phyloP scores from a whole-genome alignment of 2,888 invertebrate genomes.

The Polyploca ridens region DNA sequence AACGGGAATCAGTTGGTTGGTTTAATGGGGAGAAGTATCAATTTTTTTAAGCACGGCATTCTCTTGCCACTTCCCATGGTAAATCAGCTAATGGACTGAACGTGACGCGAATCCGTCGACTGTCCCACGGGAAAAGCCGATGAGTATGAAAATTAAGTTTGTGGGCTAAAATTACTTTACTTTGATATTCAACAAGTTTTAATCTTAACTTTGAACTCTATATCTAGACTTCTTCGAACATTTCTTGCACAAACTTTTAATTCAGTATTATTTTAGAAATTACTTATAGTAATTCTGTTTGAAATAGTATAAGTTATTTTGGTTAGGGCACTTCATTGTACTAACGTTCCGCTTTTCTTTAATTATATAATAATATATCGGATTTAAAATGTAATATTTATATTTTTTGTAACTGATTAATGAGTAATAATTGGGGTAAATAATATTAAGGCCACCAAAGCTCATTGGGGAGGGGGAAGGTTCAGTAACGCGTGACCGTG shows the following conservation, averaged over 20 bases:
- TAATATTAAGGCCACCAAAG: no score
- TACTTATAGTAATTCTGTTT: no score
- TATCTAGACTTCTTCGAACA: background rate
- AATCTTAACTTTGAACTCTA: conserved; percentile 31
- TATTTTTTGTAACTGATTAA: no score
- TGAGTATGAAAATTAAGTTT: conserved; percentile 58
- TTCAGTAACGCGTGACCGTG: no score
- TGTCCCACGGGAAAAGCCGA: conserved; percentile 39
- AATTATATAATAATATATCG: no score
- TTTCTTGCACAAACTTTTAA: background rate
- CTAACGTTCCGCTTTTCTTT: no score
- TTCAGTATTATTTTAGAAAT: no score
- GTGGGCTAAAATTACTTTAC: conserved; percentile 47
- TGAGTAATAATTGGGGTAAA: no score
- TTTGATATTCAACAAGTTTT: conserved; percentile 52
- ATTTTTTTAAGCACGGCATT: conserved; percentile 47
- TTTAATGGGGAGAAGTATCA: conserved; percentile 37
- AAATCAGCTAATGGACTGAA: conserved; percentile 69
- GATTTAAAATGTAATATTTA: no score
- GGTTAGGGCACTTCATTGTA: no score
- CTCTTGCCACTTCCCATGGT: conserved; percentile 58
- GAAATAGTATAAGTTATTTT: background rate
- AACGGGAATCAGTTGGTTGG: conserved; percentile 24
- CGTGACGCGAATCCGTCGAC: conserved; percentile 56
- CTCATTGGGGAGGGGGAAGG: no score